Base-by-base conservation (phyloP, 23 tunicate species). In the Halocynthia aurantium region DNA sequence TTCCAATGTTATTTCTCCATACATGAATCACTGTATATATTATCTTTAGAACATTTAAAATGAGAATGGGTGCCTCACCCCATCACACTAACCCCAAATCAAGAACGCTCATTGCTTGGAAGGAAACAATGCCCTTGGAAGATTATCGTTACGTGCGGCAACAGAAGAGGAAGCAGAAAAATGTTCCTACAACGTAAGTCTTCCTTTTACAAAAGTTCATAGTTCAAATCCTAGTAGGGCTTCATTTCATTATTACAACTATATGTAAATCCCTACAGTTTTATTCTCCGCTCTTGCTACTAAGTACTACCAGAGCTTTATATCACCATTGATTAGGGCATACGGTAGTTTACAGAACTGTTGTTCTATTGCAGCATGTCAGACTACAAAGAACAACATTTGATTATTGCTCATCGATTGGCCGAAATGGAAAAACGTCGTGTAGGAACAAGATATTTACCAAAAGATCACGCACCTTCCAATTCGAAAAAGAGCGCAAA, bases 371-470 rank as follows among this genome's bases (percentile, higher is more conserved):
- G 8, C 71, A 94, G 98, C 9, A 90, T 93, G 7, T 88, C 93
- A 8, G 90, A 94, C 74, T 84, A 87, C 84, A 94, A 94, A 52
- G 98, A 94, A 53, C 95, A 94, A 78, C 98, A 94, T 61, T 55
- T 94, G 77, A 89, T 94, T 57, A 94, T 94, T 17, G 98, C 98
- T 76, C 88, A 94, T 52, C 94, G 95, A 8, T 67, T 94, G 18
- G 98, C 98, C 7, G 98, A 88, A 65, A 71, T 94, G 81, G 98
- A 94, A 72, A 94, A 94, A 70, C 86, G 98, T 63, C 87, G 98
- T 71, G 94, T 94, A 52, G 98, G 98, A 70, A 94, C 98, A 19
- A 60, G 98, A 68, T 94, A 88, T 72, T 63, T 94, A 65, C 95
- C 93, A 19, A 90, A 94, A 69, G 94, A 82, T 49, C 86, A 88